Percentiles rank a stretch among this genome's conserved stretches.
Conservation (phyloP, 2,888 invertebrate genomes). For the Hypselothyrea guttata region DNA sequence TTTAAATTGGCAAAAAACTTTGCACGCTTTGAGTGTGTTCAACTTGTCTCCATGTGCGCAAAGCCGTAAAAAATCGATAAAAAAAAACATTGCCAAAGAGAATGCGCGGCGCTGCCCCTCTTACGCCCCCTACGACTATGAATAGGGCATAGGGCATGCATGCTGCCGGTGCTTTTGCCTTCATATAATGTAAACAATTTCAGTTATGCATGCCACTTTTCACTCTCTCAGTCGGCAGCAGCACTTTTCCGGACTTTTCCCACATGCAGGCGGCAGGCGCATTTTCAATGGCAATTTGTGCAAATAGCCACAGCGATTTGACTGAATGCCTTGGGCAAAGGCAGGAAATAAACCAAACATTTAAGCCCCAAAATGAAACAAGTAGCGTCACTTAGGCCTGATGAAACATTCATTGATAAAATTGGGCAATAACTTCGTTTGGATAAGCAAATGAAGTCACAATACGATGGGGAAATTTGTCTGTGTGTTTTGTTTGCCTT, state of each 20-base stretch:
- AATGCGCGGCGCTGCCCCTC: neutral
- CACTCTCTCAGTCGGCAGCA: neutral
- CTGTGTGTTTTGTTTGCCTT: conserved; percentile 13
- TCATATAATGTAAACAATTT: conserved; percentile 47
- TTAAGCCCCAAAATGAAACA: too few species aligned
- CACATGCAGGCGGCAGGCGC: conserved; percentile 31
- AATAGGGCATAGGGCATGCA: too few species aligned
- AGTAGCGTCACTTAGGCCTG: conserved; percentile 37
- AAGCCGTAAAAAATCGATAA: conserved; percentile 68
- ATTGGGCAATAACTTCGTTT: conserved; percentile 5
- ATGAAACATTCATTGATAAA: conserved; percentile 66
- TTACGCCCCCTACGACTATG: conserved; percentile 5
- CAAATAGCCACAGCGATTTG: conserved; percentile 61
- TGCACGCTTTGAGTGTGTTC: conserved; percentile 39
- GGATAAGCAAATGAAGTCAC: conserved; percentile 60
- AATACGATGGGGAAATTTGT: conserved; percentile 40
- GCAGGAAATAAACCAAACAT: neutral
- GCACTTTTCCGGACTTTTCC: neutral
- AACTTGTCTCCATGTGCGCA: conserved; percentile 40
- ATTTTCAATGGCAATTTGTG: conserved; percentile 64
- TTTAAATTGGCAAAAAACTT: conserved; percentile 40
- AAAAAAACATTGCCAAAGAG: conserved; percentile 47
- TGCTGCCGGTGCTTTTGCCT: conserved; percentile 17
- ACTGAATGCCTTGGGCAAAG: conserved; percentile 20
- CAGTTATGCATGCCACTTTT: conserved; percentile 44